Conservation (phyloP, 2,113 vertebrate species). For the Serinus canaria region DNA sequence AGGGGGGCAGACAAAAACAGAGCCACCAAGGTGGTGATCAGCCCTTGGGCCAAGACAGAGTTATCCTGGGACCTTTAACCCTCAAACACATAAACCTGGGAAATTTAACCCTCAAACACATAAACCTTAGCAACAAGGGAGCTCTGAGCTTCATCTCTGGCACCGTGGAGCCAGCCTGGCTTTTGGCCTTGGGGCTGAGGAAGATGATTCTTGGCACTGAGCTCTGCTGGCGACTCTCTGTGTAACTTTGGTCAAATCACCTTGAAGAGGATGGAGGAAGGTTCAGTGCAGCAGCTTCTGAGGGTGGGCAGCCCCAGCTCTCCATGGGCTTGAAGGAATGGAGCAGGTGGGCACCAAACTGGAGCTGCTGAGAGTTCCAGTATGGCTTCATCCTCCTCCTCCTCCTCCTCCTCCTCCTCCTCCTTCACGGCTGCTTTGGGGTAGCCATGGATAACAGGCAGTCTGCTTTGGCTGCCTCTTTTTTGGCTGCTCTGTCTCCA, state of each 20-base stretch:
- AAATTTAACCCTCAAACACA: background rate
- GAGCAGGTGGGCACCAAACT: background rate
- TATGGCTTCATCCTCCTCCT: background rate
- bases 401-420: background rate
- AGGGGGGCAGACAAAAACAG: background rate
- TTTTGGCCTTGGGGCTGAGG: background rate
- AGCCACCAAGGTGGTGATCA: background rate
- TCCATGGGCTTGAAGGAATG: background rate
- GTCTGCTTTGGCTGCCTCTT: background rate
- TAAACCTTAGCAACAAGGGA: background rate
- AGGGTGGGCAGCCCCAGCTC: background rate
- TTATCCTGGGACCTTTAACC: background rate
- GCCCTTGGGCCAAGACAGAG: background rate
- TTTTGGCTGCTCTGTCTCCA: background rate
- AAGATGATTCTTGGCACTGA: background rate
- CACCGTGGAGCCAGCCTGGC: background rate
- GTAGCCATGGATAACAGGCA: background rate
- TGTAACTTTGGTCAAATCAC: background rate
- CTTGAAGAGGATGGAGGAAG: background rate
- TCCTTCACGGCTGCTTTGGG: accelerated
- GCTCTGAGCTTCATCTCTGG: background rate
- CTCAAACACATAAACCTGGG: background rate
- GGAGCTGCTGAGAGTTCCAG: background rate
- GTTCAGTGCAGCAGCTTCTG: background rate
- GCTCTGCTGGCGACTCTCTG: background rate